Evolutionary conservation across 2,113 vertebrate species (phyloP), one percentile per base, ranked within the genome.

Genomic region (Muntiacus reevesi): DNA sequence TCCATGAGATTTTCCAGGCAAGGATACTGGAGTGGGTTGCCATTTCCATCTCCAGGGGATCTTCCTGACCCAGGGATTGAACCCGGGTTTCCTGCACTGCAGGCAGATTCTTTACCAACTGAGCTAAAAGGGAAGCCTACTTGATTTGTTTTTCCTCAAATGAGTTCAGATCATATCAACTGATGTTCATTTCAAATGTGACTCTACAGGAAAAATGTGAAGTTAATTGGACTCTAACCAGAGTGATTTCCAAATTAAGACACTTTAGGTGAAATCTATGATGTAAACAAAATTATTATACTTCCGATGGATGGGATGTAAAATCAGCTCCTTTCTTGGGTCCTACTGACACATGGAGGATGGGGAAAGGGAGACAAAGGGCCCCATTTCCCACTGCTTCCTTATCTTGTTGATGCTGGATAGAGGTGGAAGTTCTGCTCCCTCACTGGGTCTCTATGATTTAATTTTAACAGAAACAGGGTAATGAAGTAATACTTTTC

Each of bases 191-290:
- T 82, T 94, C 54, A 94, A 81, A 45, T 87, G 15, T 60, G 67
- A 94, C 64, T 87, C 59, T 27, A 10, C 23, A 59, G 30, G 15
- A 96, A 97, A 95, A 97, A 82, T 60, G 33, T 59, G 3, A 87
- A 96, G 40, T 82, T 82, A 83, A 9, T 13, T 96, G 81, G 90
- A 88, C 93, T 89, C 50, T 93, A 95, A 95, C 23, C 15, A 94
- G 21, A 74, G 19, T 89, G 25, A 0, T 76, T 94, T 95, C 71
- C 62, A 89, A 94, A 97, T 82, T 85, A 96, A 90, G 52, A 76
- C 4, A 82, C 78, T 81, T 33, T 33, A 45, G 30, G 78, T 52
- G 78, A 81, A 81, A 52, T 81, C 47, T 50, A 79, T 79, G 76
- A 79, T 79, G 16, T 79, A 50, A 79, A 79, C 28, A 50, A 79